These are phyloP conservation scores for Drosophila nannoptera DNA, from an alignment of 1,140 invertebrate species.

Conservation along the genomic window DNA sequence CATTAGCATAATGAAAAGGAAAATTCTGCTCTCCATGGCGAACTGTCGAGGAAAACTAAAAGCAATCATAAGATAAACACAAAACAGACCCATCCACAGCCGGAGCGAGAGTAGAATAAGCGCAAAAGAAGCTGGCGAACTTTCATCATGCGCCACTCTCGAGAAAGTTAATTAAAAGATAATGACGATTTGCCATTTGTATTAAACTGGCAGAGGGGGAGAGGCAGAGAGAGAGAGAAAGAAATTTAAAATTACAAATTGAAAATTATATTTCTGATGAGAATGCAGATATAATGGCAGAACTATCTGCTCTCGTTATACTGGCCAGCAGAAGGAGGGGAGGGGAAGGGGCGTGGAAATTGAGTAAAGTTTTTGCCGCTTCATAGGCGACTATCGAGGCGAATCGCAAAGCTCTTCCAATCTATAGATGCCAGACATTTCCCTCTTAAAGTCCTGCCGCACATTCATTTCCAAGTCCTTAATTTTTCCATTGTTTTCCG, in stretches of 20 bases:
- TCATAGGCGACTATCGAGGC: no score
- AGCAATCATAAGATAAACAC: constrained; percentile 57
- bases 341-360: no score
- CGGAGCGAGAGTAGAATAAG: constrained; percentile 13
- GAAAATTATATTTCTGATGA: constrained; percentile 5
- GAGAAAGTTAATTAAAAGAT: constrained; percentile 76
- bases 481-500: background rate
- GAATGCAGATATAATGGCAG: constrained; percentile 39
- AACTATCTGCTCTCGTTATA: constrained; percentile 33
- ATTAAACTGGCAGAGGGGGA: constrained; percentile 7
- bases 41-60: constrained; percentile 60
- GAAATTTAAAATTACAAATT: constrained; percentile 38
- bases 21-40: constrained; percentile 55
- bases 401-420: no score
- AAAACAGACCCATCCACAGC: constrained; percentile 38
- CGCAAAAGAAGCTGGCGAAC: constrained; percentile 27
- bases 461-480: no score
- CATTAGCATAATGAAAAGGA: constrained; percentile 38
- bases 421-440: no score
- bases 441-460: no score
- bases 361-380: no score
- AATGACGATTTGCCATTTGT: constrained; percentile 62
- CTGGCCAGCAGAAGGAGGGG: no score
- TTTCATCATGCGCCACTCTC: constrained; percentile 45
- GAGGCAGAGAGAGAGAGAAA: background rate